Evolutionary conservation across 2,888 invertebrate species (phyloP), one percentile per base, ranked within the genome.

Genomic region (Epirrhoe tristata): DNA sequence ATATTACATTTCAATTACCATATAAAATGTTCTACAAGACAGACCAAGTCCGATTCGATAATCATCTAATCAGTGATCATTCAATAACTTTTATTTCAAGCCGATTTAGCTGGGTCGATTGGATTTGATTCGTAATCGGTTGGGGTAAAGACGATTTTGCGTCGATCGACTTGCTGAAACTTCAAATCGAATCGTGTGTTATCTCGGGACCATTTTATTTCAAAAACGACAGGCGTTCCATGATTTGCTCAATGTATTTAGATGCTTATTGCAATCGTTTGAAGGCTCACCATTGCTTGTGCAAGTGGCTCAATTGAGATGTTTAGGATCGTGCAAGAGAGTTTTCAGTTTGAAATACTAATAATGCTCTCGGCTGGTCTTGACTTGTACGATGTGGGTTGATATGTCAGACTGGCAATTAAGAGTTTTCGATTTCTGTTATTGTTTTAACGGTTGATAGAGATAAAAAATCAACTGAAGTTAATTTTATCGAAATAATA

Each of bases 41-140:
- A 63, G 75, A 81, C 81, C 82, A 80, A 84, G 84, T 87, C 84
- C 83, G 83, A 80, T 81, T 79, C 83, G 92, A 94, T 93, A 93
- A 94, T 94, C 91, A 94, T 94, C 93, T 93, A 89, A 91, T 92
- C 91, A 87, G 82, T 86, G 88, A 91, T 89, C 90, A 89, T 90
- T 90, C 90, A 90, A 91, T 90, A 90, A 89, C 85, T 90, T 90
- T 92, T 88, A 91, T 89, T 89, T 83, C 81, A 77, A 84, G 78
- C 83, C 82, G 80, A 87, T 86, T 80, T 77, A 76, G 72, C 53
- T 36, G 59, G 56, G 55, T 59, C 82, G 78, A 78, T 72, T 75
- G 67, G 84, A 80, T 80, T 74, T 70, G 70, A 75, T 72, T 81
- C 78, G 74, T 85, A 84, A 79, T 64, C 50, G 69, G 62, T 71